Base-by-base conservation (phyloP, 1,140 invertebrate genomes). In the Drosophila nigromelanica region DNA sequence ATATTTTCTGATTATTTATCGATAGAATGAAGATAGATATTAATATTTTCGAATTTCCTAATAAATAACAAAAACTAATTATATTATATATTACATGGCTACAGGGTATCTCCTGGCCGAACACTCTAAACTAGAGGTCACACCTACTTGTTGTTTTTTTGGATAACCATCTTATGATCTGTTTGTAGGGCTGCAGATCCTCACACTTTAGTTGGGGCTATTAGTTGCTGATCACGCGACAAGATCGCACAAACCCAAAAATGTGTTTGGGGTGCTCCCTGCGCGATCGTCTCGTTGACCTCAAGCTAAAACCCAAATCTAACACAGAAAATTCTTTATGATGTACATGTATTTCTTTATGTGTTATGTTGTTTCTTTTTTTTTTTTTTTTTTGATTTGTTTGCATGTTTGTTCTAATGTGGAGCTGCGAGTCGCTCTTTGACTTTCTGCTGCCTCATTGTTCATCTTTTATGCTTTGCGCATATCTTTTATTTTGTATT, bases 391-490 rank as follows among this genome's bases (percentile, higher is more conserved):
- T 63, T 18, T 66, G 12, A 58, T 39, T 7, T 50, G 27, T 55
- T 18, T 83, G 80, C 81, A 63, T 70, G 82, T 77, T 85, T 85
- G 58, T 54, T 69, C 58, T 52, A 62, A 56, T 56, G 35, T 68
- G 10, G 45, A 54, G 21, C 52, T 55, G 18, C 5, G 5, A 27
- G 27, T 12, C 10, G n/a, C 24, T 33, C 21, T 42, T 50, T 66
- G 37, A 39, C 24, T 73, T 87, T 79, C 58, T 89, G 83, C 83
- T 78, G 82, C 64, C 83, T 87, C 83, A 87, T 87, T 87, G 83
- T 76, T 86, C 78, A 82, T 78, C 82, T 86, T 86, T 78, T 85
- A 76, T 76, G 72, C 75, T 70, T 56, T 50, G 64, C 75, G 66
- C 74, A 77, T 74, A 74, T 69, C 58, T 74, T 61, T 55, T 42